Evolutionary conservation across 2,113 vertebrate genomes (phyloP).

Genomic region (Casuarius casuarius): DNA sequence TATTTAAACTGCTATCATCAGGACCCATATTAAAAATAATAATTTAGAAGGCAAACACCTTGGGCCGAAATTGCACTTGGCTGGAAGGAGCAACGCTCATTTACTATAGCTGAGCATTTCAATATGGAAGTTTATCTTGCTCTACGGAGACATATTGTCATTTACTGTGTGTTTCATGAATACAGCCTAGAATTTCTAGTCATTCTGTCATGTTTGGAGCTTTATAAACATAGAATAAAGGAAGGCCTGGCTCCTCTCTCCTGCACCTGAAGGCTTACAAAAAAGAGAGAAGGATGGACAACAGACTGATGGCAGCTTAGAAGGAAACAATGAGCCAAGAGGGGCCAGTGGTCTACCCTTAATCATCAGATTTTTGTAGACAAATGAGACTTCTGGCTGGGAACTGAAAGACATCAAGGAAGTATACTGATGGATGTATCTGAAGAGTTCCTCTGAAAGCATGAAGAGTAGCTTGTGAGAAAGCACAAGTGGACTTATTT

Average conservation of each 20-base stretch:
- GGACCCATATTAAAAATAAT: constrained; percentile 12
- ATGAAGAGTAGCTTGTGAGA: not conserved
- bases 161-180: not conserved
- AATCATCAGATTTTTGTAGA: not conserved
- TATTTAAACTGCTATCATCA: constrained; percentile 65
- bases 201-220: not conserved
- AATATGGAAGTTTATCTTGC: not conserved
- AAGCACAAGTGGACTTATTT: not conserved
- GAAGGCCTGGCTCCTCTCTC: not conserved
- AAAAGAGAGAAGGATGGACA: not conserved
- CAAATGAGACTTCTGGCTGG: not conserved
- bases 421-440: not conserved
- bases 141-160: not conserved
- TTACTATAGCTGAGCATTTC: not conserved
- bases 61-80: not conserved
- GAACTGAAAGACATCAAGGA: not conserved
- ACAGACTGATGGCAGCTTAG: not conserved
- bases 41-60: not conserved
- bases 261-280: not conserved
- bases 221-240: not conserved
- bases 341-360: not conserved
- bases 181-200: not conserved
- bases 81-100: not conserved
- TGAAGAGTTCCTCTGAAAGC: not conserved
- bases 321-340: not conserved